Percentiles rank a stretch among this genome's conserved stretches.
Conservation (phyloP, 2,797 vertebrate species). For the Podarcis lilfordi region DNA sequence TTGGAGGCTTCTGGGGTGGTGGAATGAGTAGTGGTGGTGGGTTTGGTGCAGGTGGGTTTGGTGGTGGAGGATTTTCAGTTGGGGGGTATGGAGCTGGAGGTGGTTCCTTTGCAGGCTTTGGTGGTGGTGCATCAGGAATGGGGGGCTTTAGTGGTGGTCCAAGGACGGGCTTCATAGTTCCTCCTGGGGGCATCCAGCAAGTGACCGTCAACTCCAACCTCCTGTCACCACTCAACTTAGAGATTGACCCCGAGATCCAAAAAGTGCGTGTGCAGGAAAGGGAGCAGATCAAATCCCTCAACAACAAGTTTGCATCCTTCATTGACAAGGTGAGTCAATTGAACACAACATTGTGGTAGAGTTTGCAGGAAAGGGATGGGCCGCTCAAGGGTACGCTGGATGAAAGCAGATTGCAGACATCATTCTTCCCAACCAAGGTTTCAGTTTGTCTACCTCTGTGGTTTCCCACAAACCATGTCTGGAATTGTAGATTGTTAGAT, state of each 20-base stretch:
- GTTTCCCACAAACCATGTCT: background rate
- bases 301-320: conserved; percentile 84
- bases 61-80: background rate
- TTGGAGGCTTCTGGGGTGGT: conserved; percentile 22
- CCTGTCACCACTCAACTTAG: conserved; percentile 78
- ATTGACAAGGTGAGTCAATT: conserved; percentile 81
- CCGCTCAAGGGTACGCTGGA: background rate
- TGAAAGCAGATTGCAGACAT: background rate
- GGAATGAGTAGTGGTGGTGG: conserved; percentile 6
- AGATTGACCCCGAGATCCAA: conserved; percentile 82
- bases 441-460: background rate
- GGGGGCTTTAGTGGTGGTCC: conserved; percentile 37
- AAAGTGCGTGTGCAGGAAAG: conserved; percentile 81
- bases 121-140: conserved; percentile 21
- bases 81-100: conserved; percentile 30
- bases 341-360: background rate
- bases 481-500: no score
- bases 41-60: background rate
- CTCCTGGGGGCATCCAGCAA: conserved; percentile 57
- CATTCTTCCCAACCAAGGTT: background rate
- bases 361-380: background rate
- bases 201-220: conserved; percentile 80
- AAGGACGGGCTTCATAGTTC: conserved; percentile 31
- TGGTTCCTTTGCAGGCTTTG: no score
- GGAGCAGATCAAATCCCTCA: conserved; percentile 85